These are phyloP conservation scores for Oscheius sp. DNA, from an alignment of 1,140 invertebrate species.

Conservation along the genomic window DNA sequence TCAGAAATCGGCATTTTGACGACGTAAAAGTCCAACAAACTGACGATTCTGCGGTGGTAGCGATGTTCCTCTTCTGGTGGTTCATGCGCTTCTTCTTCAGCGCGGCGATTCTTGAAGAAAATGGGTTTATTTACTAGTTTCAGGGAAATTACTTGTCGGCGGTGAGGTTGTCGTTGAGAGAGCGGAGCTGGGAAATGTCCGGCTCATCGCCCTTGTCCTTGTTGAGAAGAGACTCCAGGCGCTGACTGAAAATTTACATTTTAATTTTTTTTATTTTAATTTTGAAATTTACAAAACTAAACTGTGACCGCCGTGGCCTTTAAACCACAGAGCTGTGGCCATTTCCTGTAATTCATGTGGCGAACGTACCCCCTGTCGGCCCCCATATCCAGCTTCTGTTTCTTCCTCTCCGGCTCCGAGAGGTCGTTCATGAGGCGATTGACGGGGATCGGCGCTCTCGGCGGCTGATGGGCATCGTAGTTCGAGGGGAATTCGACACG, in stretches of 20 bases:
- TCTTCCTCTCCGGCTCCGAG: slow-evolving; percentile 29
- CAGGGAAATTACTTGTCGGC: slow-evolving; percentile 12
- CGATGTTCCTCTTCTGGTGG: slow-evolving; percentile 20
- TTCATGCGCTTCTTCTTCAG: slow-evolving; percentile 28
- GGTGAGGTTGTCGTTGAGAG: slow-evolving; percentile 34
- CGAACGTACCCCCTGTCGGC: background rate
- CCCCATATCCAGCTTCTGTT: slow-evolving; percentile 12
- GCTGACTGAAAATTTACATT: background rate
- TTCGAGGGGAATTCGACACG: slow-evolving; percentile 14
- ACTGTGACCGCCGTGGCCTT: too few relatives aligned
- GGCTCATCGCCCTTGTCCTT: background rate
- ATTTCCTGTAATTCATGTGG: background rate
- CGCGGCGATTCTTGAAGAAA: background rate
- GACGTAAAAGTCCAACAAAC: background rate
- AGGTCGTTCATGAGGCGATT: background rate
- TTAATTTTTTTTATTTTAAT: background rate
- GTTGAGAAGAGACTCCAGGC: slow-evolving; percentile 26
- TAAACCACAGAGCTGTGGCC: background rate
- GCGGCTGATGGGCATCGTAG: slow-evolving; percentile 8
- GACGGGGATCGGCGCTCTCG: slow-evolving; percentile 20
- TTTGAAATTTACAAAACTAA: too few relatives aligned
- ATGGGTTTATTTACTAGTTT: background rate
- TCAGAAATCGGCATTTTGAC: background rate
- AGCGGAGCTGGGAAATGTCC: slow-evolving; percentile 21
- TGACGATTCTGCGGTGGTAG: background rate